Evolutionary conservation across 2,888 invertebrate genomes (phyloP).

Genomic region (Tenthredo amoena): DNA sequence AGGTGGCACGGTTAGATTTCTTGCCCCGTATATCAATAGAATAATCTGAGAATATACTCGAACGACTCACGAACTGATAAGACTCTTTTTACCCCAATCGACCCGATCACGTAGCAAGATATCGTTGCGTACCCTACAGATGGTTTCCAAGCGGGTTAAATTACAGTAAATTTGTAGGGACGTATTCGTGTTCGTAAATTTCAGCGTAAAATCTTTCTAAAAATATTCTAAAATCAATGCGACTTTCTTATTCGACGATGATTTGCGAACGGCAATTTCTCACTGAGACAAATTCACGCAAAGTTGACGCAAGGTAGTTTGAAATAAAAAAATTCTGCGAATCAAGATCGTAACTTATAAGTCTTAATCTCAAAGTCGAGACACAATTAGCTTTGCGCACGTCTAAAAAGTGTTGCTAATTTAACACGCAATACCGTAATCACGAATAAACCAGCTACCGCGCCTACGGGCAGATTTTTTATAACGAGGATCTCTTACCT

Average conservation of each 20-base stretch:
- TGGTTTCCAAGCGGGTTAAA: not conserved
- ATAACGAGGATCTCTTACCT: not conserved
- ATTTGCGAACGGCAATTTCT: not conserved
- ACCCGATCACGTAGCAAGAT: not conserved
- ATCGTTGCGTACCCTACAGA: not conserved
- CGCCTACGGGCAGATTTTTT: not conserved
- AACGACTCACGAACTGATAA: not conserved
- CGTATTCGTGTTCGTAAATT: not conserved
- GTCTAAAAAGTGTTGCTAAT: not conserved
- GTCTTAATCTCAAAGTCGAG: not conserved
- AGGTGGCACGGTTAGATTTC: not conserved
- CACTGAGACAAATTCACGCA: not conserved
- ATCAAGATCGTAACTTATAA: constrained; percentile 5
- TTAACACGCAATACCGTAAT: constrained; percentile 40
- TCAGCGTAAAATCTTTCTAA: not conserved
- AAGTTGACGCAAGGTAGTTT: not conserved
- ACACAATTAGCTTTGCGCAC: constrained; percentile 5
- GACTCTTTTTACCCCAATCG: not conserved
- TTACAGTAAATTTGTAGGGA: not conserved
- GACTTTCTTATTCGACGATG: not conserved
- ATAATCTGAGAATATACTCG: not conserved
- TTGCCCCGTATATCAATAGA: not conserved
- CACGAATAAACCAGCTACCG: not conserved
- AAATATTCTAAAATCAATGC: not conserved
- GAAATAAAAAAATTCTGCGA: not conserved